These are phyloP conservation scores for Suricata suricatta DNA, from an alignment of 2,113 vertebrate genomes.

Conservation along the genomic window DNA sequence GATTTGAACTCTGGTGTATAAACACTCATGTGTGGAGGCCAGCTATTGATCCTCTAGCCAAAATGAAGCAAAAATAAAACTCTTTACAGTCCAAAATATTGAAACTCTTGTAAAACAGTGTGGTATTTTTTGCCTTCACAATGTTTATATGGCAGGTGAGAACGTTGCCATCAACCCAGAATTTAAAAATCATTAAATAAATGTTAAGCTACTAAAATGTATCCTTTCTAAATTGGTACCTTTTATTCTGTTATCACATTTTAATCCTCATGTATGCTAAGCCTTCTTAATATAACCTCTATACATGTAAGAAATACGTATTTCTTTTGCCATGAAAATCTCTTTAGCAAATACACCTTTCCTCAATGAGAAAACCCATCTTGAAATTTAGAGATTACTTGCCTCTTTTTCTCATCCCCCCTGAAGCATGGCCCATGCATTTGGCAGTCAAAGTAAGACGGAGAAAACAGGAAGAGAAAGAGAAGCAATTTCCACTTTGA, in stretches of 20 bases:
- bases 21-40: not conserved
- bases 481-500: not conserved
- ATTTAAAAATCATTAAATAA: not conserved
- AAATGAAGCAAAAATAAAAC: not conserved
- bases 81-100: not conserved
- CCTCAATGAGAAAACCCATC: not conserved
- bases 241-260: not conserved
- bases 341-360: not conserved
- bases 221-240: not conserved
- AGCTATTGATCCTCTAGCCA: not conserved
- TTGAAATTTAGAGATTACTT: not conserved
- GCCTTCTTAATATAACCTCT: not conserved
- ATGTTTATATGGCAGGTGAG: not conserved
- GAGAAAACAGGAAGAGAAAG: not conserved
- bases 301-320: not conserved
- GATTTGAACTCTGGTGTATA: not conserved
- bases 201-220: not conserved
- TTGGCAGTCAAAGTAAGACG: not conserved
- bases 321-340: not conserved
- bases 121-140: not conserved
- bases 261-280: not conserved
- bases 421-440: not conserved
- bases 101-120: not conserved
- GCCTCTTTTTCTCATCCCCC: not conserved
- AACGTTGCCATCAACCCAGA: not conserved